phyloP scores from a whole-genome alignment of 2,113 vertebrate species.

The Ornithorhynchus anatinus region DNA sequence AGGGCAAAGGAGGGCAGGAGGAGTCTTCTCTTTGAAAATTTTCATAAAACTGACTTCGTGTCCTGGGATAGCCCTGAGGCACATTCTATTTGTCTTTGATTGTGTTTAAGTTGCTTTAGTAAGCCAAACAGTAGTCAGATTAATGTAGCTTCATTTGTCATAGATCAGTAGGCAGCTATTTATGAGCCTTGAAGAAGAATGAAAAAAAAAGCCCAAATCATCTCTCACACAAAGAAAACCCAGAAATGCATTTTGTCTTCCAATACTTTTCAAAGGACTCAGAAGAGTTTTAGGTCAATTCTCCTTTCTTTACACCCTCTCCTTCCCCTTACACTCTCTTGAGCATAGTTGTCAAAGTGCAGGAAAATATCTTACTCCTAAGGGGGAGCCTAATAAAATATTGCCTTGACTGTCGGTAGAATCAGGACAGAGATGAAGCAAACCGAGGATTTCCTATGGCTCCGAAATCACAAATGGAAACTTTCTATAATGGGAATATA shows the following conservation, averaged over 20 bases:
- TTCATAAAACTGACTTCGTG: background rate
- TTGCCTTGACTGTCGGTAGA: background rate
- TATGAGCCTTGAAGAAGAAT: background rate
- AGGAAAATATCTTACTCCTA: background rate
- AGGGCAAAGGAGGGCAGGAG: no score
- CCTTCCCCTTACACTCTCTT: no score
- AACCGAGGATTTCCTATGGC: slow-evolving; percentile 5
- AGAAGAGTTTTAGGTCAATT: background rate
- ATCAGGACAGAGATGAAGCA: slow-evolving; percentile 8
- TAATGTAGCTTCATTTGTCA: background rate
- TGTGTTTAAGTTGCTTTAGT: background rate
- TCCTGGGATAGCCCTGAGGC: background rate
- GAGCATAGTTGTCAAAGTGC: background rate
- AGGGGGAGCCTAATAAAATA: slow-evolving; percentile 6
- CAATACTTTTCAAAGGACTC: background rate
- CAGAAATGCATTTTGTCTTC: background rate
- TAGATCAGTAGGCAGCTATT: background rate
- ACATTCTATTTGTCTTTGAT: background rate
- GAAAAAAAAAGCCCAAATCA: background rate
- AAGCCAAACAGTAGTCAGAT: background rate
- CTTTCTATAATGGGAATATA: slow-evolving; percentile 4
- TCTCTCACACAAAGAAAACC: background rate
- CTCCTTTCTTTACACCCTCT: no score
- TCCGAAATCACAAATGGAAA: slow-evolving; percentile 25
- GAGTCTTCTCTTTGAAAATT: background rate